Evolutionary conservation across 2,113 vertebrate genomes (phyloP).

Genomic region (Sander lucioperca): DNA sequence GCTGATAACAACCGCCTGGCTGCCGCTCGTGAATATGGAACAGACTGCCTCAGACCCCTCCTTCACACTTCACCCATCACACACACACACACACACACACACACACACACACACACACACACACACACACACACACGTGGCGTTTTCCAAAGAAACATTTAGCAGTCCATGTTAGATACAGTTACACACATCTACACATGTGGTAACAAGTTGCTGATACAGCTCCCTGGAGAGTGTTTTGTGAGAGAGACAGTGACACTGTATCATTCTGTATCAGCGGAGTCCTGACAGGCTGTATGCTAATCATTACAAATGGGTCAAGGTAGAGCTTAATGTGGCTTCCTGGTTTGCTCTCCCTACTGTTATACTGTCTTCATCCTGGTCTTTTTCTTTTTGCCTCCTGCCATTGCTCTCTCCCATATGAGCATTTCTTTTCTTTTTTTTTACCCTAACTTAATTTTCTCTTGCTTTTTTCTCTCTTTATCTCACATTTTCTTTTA

Average conservation of each 20-base stretch:
- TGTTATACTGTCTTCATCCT: constrained; percentile 26
- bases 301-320: constrained; percentile 70
- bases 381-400: background rate
- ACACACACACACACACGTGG: background rate
- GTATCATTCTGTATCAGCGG: constrained; percentile 42
- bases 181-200: constrained; percentile 6
- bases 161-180: constrained; percentile 22
- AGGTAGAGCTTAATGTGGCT: constrained; percentile 47
- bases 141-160: no score
- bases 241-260: constrained; percentile 42
- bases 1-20: constrained; percentile 61
- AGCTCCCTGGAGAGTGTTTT: constrained; percentile 48
- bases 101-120: background rate
- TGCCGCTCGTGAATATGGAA: constrained; percentile 67
- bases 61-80: background rate
- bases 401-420: background rate
- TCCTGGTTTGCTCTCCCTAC: background rate
- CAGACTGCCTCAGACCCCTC: background rate
- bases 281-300: constrained; percentile 53
- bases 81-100: constrained; percentile 5
- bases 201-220: constrained; percentile 59
- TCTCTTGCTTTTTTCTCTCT: background rate
- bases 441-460: constrained; percentile 19
- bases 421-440: constrained; percentile 27
- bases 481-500: constrained; percentile 17